Evolutionary conservation across 2,113 vertebrate genomes (phyloP).

Genomic region (Chloroceryle aenea): DNA sequence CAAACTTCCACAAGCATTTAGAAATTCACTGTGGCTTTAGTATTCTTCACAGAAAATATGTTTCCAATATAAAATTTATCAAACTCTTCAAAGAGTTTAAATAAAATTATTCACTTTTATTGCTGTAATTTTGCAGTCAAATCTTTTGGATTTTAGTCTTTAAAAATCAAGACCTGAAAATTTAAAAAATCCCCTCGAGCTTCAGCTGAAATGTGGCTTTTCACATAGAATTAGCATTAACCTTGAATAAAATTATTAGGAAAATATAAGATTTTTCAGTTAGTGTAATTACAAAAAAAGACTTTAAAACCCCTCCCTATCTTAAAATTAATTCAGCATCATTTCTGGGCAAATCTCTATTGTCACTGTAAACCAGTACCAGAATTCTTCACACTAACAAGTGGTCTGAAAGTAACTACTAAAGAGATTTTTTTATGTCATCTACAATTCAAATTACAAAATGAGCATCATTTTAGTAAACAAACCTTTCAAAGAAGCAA

Average conservation of each 20-base stretch:
- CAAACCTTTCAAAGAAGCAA: not conserved
- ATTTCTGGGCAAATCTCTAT: not conserved
- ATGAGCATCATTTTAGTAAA: not conserved
- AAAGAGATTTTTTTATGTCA: not conserved
- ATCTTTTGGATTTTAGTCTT: not conserved
- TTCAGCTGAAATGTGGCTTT: not conserved
- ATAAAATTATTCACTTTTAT: not conserved
- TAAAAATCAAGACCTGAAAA: not conserved
- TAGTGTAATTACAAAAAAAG: not conserved
- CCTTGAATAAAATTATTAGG: not conserved
- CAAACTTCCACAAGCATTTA: not conserved
- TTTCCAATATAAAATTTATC: not conserved
- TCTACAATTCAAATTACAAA: not conserved
- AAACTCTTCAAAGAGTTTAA: not conserved
- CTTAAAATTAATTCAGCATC: not conserved
- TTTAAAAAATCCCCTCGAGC: not conserved
- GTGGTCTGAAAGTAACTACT: not conserved
- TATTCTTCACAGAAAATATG: not conserved
- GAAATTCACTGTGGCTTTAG: not conserved
- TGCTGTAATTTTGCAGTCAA: not conserved
- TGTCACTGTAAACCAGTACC: not conserved
- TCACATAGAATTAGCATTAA: not conserved
- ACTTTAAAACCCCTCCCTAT: too few relatives aligned
- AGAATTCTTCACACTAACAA: not conserved
- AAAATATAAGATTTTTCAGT: not conserved